Evolutionary conservation across 2,888 invertebrate genomes (phyloP).

Genomic region (Epinotia ramella): DNA sequence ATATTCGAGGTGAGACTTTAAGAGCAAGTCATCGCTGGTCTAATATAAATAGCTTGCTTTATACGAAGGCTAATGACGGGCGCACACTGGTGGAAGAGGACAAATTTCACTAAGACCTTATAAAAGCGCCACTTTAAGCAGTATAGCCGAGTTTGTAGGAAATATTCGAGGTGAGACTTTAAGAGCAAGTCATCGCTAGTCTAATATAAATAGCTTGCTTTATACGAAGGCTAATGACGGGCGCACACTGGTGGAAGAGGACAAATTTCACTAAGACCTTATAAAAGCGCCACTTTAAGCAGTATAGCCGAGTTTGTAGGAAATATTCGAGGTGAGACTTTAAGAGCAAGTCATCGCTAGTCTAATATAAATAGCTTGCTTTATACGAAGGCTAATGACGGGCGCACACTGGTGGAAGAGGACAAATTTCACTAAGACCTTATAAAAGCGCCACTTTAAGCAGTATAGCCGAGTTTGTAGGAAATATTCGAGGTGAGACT

Average conservation of each 20-base stretch:
- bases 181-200: slow-evolving; percentile 72
- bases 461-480: neutral
- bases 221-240: slow-evolving; percentile 51
- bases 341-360: slow-evolving; percentile 73
- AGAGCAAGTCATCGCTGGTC: slow-evolving; percentile 72
- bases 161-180: slow-evolving; percentile 47
- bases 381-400: slow-evolving; percentile 53
- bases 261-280: neutral
- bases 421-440: neutral
- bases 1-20: slow-evolving; percentile 50
- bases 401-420: slow-evolving; percentile 48
- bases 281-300: neutral
- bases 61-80: slow-evolving; percentile 50
- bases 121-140: neutral
- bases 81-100: slow-evolving; percentile 49
- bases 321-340: slow-evolving; percentile 44
- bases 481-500: slow-evolving; percentile 35
- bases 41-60: slow-evolving; percentile 70
- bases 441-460: neutral
- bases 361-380: slow-evolving; percentile 70
- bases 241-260: slow-evolving; percentile 49
- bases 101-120: neutral
- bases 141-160: neutral
- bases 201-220: slow-evolving; percentile 71
- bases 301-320: neutral